Base-by-base conservation (phyloP, 1,140 invertebrate genomes). In the Yoshiicerus persimilis region DNA sequence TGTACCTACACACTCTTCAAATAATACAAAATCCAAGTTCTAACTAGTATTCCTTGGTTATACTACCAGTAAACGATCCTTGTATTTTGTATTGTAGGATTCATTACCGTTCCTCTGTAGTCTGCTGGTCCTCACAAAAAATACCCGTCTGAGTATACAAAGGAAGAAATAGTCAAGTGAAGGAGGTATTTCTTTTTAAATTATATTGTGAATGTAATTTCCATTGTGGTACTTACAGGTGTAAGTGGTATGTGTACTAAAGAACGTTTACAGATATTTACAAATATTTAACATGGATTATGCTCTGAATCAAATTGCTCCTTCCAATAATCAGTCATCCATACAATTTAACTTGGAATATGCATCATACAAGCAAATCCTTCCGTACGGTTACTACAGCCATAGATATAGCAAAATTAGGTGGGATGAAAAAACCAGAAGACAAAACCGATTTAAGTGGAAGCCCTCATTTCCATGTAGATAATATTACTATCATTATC, bases 401-500 rank as follows among this genome's bases (percentile, higher is more conserved):
- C 8, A 11, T 64, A 20, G n/a, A n/a, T n/a, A 64, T n/a, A 1
- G 70, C 30, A 80, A n/a, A 11, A 3, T 13, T 30, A 16, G 32
- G 13, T 5, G 13, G 1, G 32, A 38, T 23, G 34, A 36, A 77
- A n/a, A 80, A 80, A 16, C 36, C 34, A 66, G 34, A 77, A 77
- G 70, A 77, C 27, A 80, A 34, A 75, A 30, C 38, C 34, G 34
- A 80, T 80, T 80, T 32, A 23, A 80, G 75, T 36, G 6, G 13
- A 80, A 80, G 34, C 16, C n/a, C 75, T 80, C 75, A 80, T 80
- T 80, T 80, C 34, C 30, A 80, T 80, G 32, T 36, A 70, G 47
- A 16, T 30, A 30, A 27, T 70, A 80, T 80, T 80, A 80, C 75
- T 80, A 80, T 80, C 34, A 80, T 80, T 80, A 80, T 80, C 75